Conservation (phyloP, 2,113 vertebrate species). For the Phyllopteryx taeniolatus region DNA sequence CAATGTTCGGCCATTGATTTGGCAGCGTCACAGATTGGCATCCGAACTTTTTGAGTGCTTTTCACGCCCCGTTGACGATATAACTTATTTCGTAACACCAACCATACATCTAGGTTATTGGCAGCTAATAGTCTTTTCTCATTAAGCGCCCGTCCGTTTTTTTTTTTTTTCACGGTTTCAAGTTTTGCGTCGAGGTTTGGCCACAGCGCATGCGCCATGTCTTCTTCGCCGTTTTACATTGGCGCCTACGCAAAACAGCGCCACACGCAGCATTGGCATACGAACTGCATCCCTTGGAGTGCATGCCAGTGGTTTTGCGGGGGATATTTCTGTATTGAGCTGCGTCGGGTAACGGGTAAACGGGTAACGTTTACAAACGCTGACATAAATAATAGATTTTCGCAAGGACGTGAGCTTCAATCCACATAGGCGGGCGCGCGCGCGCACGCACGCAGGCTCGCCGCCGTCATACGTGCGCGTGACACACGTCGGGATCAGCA, state of each 20-base stretch:
- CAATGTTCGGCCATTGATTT: not conserved
- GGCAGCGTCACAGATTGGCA: too few species aligned
- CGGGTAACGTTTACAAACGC: not conserved
- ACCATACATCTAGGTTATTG: too few species aligned
- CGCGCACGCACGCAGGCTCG: not conserved
- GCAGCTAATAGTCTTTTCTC: too few species aligned
- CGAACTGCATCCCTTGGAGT: not conserved
- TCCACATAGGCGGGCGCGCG: conserved; percentile 13
- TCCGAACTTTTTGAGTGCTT: too few species aligned
- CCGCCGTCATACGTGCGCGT: conserved; percentile 14
- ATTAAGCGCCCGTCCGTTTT: not conserved
- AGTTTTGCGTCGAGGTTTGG: not conserved
- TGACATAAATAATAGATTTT: not conserved
- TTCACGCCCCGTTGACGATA: too few species aligned
- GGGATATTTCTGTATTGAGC: not conserved
- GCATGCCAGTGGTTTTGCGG: not conserved
- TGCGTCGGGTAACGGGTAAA: not conserved
- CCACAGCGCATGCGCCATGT: not conserved
- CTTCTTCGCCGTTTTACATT: not conserved
- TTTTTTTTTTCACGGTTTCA: not conserved
- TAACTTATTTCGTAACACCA: too few species aligned
- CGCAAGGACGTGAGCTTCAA: not conserved
- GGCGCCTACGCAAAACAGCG: not conserved
- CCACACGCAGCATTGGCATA: not conserved
- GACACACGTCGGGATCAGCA: conserved; percentile 33